Conservation (phyloP, 2,113 vertebrate species). For the Callospermophilus lateralis region DNA sequence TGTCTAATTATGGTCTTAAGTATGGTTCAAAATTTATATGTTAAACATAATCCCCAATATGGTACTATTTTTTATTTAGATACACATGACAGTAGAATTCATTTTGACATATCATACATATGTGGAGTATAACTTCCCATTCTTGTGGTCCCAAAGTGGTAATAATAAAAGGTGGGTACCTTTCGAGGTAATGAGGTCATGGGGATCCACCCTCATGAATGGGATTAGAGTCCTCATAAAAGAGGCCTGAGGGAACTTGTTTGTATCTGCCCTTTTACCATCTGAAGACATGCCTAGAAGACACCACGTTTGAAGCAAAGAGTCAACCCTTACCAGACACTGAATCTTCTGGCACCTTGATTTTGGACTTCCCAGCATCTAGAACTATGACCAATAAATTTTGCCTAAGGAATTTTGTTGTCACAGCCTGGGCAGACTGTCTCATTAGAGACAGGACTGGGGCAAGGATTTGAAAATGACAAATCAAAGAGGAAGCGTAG, state of each 20-base stretch:
- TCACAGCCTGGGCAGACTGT: neutral
- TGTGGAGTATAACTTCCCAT: too few species aligned
- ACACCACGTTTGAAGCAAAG: neutral
- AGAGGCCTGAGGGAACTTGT: neutral
- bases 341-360: neutral
- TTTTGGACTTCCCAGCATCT: neutral
- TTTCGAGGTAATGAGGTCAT: neutral
- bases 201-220: neutral
- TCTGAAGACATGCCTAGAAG: neutral
- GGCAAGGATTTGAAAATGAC: neutral
- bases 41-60: neutral
- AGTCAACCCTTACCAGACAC: neutral
- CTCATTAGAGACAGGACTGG: neutral
- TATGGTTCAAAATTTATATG: neutral
- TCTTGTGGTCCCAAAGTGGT: neutral
- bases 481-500: constrained; percentile 12
- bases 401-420: neutral
- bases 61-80: neutral
- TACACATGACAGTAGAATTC: too few species aligned
- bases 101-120: too few species aligned
- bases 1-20: neutral
- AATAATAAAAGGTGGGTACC: neutral
- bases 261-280: neutral
- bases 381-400: neutral
- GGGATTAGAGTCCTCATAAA: neutral